These are phyloP conservation scores for Mactromeris polynyma DNA, from an alignment of 2,888 invertebrate species.

Conservation along the genomic window DNA sequence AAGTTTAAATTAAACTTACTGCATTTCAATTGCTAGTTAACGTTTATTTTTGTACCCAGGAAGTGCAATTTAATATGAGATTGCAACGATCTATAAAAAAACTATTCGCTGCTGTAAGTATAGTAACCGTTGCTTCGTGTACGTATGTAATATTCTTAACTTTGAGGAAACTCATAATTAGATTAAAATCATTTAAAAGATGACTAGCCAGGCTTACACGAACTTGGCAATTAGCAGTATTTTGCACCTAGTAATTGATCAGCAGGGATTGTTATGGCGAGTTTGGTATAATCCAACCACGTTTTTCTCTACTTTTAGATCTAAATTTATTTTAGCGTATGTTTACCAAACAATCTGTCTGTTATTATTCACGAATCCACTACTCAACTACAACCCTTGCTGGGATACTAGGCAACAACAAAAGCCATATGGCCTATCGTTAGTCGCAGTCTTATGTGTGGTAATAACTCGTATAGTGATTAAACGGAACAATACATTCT, in stretches of 20 bases:
- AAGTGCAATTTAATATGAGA: too few species aligned
- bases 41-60: too few species aligned
- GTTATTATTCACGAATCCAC: neutral
- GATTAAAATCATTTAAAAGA: neutral
- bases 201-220: neutral
- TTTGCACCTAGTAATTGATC: neutral
- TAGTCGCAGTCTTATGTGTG: neutral
- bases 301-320: neutral
- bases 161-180: neutral
- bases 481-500: neutral
- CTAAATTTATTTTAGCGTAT: neutral
- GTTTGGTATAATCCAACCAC: neutral
- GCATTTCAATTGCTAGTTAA: too few species aligned
- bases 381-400: neutral
- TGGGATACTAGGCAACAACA: neutral
- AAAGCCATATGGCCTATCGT: neutral
- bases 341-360: neutral
- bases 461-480: neutral
- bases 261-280: neutral
- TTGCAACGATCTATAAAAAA: too few species aligned
- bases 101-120: too few species aligned
- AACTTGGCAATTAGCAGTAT: neutral
- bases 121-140: neutral
- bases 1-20: too few species aligned
- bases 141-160: neutral